Base-by-base conservation (phyloP, 2,888 invertebrate genomes). In the Tetropium fuscum region DNA sequence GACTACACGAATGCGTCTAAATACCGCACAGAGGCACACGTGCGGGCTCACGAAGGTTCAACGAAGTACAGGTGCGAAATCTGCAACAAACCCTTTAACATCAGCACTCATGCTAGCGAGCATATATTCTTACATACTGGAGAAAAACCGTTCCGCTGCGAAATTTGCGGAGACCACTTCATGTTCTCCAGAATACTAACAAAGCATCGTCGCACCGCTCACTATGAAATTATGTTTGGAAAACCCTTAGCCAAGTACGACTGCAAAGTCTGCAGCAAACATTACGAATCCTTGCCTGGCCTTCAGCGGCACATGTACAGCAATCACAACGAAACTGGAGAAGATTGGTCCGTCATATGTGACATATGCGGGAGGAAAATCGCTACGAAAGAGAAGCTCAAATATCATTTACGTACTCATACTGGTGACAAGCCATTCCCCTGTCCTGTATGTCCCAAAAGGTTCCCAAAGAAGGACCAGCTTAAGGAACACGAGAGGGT, bases 391-490 rank as follows among this genome's bases (percentile, higher is more conserved):
- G 75, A 77, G 25, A 76, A 76, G 60, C 63, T 79, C 43, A 74
- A 75, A 25, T 77, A 83, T 16, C 86, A 87, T 63, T 80, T 83
- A 40, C 74, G 83, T 19, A 83, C 83, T 36, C 87, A 87, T 68
- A 80, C 81, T 0, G 84, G 84, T 3, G 81, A 84, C 16, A 85
- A 84, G 64, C 86, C 86, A 1, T 73, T 68, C 55, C 43, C 45
- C 19, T 73, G 73, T 32, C 54, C 55, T 2, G 47, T 61, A 27
- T 78, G 78, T 36, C 59, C 58, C 6, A 67, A 77, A 57, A 67
- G 68, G 0, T 75, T 86, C n/a, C 77, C 81, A 0, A 83, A 78
- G 19, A 76, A 73, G 7, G 83, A 81, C 53, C 70, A 69, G 25
- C 60, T 74, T 4, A 67, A 66, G 32, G 67, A 66, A 22, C 74